These are phyloP conservation scores for Tragelaphus scriptus DNA, from an alignment of 2,113 vertebrate species.

Conservation along the genomic window DNA sequence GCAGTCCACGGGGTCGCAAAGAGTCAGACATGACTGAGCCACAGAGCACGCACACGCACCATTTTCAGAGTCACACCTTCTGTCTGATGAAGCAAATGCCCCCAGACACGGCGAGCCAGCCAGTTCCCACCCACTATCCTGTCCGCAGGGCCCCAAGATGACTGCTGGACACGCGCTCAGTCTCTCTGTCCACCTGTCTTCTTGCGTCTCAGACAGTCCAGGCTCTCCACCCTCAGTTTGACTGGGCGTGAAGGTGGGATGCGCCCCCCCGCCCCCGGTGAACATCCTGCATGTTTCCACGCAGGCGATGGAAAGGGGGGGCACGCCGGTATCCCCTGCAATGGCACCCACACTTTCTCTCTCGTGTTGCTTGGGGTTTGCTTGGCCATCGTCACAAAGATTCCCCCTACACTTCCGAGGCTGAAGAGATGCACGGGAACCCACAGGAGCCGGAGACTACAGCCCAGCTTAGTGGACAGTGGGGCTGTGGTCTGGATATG, in stretches of 20 bases:
- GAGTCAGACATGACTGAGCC: not conserved
- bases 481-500: not conserved
- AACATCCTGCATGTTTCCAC: not conserved
- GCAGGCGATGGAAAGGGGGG: rapidly evolving
- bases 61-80: not conserved
- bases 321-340: rapidly evolving
- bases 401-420: not conserved
- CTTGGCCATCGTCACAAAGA: not conserved
- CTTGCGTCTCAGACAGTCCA: rapidly evolving
- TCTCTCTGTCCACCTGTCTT: rapidly evolving
- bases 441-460: rapidly evolving
- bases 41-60: rapidly evolving
- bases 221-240: not conserved
- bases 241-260: rapidly evolving
- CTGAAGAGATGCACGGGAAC: not conserved
- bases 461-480: not conserved
- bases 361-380: not conserved
- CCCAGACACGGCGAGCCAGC: not conserved
- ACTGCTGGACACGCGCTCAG: rapidly evolving
- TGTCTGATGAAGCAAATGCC: not conserved
- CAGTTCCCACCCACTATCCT: not conserved
- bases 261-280: no score
- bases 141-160: not conserved
- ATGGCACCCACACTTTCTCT: not conserved
- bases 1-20: not conserved